phyloP scores from a whole-genome alignment of 2,888 invertebrate species.

The Hypercompe scribonia region DNA sequence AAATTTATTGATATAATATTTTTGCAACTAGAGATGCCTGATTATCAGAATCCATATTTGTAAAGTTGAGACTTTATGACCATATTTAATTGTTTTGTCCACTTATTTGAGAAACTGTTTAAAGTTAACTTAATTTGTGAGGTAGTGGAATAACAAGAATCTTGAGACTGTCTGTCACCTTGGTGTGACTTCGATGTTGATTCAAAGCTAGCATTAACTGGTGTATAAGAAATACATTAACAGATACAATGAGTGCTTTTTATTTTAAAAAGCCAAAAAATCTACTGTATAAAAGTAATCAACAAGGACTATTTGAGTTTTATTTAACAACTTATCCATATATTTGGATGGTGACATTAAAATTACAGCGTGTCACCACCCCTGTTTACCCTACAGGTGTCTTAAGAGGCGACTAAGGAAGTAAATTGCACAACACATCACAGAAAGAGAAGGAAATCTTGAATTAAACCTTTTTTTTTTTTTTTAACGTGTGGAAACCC shows the following conservation, averaged over 20 bases:
- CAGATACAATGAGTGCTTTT: background rate
- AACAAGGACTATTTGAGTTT: background rate
- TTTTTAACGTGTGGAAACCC: no score
- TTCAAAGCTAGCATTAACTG: background rate
- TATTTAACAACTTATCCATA: background rate
- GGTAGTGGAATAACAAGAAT: background rate
- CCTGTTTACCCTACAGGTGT: no score
- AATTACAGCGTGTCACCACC: no score
- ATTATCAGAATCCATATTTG: background rate
- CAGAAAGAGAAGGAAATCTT: no score
- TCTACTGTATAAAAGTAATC: background rate
- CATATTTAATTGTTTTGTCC: conserved; percentile 2
- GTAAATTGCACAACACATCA: no score
- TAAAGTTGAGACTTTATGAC: background rate
- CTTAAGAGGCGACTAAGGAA: no score
- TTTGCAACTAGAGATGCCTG: background rate
- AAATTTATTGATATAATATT: background rate
- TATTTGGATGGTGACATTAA: no score
- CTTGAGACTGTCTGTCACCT: background rate
- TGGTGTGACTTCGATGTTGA: background rate
- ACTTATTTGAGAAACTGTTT: background rate
- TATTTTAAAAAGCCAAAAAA: background rate
- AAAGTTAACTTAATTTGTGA: background rate
- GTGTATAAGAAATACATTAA: background rate
- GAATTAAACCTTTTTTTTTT: no score